phyloP scores from a whole-genome alignment of 2,888 invertebrate species.

The Hypsopygia costalis region DNA sequence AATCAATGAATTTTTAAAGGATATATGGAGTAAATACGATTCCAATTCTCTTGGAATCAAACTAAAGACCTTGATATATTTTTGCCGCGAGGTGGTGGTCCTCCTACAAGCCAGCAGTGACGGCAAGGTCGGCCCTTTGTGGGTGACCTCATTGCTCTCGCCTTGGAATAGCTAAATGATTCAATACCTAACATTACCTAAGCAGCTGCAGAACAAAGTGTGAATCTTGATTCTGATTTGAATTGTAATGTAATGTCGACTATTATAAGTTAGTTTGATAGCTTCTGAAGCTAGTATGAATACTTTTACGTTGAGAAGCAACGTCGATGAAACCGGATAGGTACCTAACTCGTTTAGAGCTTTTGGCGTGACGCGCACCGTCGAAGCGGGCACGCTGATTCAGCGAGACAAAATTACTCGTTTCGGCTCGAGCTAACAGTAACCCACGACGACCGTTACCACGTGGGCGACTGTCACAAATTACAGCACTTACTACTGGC shows the following conservation, averaged over 20 bases:
- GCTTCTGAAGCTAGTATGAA: no score
- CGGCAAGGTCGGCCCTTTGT: conserved; percentile 72
- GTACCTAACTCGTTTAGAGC: conserved; percentile 12
- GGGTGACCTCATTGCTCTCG: conserved; percentile 70
- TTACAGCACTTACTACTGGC: conserved; percentile 34
- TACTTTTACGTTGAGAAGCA: no score
- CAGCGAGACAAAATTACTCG: conserved; percentile 8
- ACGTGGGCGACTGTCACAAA: conserved; percentile 55
- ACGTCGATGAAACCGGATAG: conserved; percentile 3
- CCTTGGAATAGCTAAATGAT: conserved; percentile 77
- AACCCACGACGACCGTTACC: conserved; percentile 60
- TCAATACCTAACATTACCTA: conserved; percentile 57
- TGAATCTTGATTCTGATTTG: conserved; percentile 35
- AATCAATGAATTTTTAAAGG: no score
- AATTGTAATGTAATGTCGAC: conserved; percentile 19
- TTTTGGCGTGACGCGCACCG: conserved; percentile 5
- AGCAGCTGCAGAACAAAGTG: conserved; percentile 46
- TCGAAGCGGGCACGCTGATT: conserved; percentile 6
- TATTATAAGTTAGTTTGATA: no score
- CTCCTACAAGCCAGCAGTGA: conserved; percentile 55
- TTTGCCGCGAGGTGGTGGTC: conserved; percentile 39
- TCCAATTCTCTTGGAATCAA: conserved; percentile 10
- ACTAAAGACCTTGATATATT: conserved; percentile 27
- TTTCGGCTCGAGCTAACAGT: conserved; percentile 46
- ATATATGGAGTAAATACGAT: no score